phyloP scores from a whole-genome alignment of 2,797 vertebrate genomes.

The Eulemur albifrons region DNA sequence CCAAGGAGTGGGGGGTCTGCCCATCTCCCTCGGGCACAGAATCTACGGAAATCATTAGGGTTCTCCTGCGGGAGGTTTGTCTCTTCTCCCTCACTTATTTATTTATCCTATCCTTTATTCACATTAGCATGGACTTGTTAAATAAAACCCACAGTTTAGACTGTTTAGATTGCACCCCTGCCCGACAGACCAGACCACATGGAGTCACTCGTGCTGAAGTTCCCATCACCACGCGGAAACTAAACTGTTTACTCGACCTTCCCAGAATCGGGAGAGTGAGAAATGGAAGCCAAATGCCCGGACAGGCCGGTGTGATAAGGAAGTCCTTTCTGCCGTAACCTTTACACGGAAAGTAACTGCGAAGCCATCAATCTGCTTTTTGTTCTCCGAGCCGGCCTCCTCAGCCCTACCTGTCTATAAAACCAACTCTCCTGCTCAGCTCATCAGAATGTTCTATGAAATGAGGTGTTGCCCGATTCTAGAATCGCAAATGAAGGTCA shows the following conservation, averaged over 20 bases:
- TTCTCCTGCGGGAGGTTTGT: not conserved
- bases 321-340: not conserved
- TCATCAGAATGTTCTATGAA: not conserved
- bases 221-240: not conserved
- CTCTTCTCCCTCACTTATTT: not conserved
- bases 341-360: not conserved
- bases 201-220: not conserved
- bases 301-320: not conserved
- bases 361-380: not conserved
- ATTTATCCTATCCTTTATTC: not conserved
- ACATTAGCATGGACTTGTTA: not conserved
- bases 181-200: not conserved
- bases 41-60: not conserved
- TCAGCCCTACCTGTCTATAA: not conserved
- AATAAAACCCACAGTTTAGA: not conserved
- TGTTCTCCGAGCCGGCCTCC: not conserved
- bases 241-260: not conserved
- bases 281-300: not conserved
- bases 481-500: not conserved
- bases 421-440: not conserved
- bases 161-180: not conserved
- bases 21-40: not conserved
- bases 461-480: not conserved
- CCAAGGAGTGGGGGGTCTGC: not conserved
- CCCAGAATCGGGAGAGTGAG: not conserved